Percentiles rank a stretch among this genome's conserved stretches.
phyloP scores from a whole-genome alignment of 2,888 invertebrate genomes.

The Tiliacea aurago region DNA sequence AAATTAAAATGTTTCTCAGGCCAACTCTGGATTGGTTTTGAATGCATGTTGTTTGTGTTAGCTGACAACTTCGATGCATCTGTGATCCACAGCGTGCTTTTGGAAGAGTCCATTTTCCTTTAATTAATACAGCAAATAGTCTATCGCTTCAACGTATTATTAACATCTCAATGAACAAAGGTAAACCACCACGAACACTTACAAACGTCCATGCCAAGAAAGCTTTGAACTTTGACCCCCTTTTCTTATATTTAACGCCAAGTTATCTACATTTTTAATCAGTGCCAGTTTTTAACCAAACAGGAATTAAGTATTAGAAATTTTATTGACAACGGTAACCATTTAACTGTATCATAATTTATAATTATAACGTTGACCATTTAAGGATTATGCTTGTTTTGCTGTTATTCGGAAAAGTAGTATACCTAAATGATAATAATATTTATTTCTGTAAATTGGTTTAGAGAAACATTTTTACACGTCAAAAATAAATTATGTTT shows the following conservation, averaged over 20 bases:
- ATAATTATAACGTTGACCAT: too few relatives aligned
- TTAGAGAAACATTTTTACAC: too few relatives aligned
- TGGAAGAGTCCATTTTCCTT: not conserved
- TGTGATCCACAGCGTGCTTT: not conserved
- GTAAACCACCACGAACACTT: constrained; percentile 10
- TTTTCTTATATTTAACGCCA: constrained; percentile 21
- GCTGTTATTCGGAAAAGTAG: not conserved
- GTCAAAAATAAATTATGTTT: too few relatives aligned
- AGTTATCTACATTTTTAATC: constrained; percentile 50
- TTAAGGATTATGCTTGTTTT: not conserved
- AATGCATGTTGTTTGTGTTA: not conserved
- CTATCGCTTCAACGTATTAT: not conserved
- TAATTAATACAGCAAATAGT: not conserved
- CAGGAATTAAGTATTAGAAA: constrained; percentile 5
- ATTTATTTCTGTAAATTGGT: too few relatives aligned
- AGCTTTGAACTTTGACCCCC: constrained; percentile 46
- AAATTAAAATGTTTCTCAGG: not conserved
- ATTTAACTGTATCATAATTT: too few relatives aligned
- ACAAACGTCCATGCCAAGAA: constrained; percentile 20
- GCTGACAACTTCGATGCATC: too few relatives aligned
- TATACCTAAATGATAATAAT: too few relatives aligned
- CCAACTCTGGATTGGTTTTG: not conserved
- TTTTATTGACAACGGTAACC: constrained; percentile 4
- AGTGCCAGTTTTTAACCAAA: constrained; percentile 10
- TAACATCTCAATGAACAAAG: constrained; percentile 33